These are phyloP conservation scores for Scophthalmus maximus DNA, from an alignment of 2,113 vertebrate species.

Conservation along the genomic window DNA sequence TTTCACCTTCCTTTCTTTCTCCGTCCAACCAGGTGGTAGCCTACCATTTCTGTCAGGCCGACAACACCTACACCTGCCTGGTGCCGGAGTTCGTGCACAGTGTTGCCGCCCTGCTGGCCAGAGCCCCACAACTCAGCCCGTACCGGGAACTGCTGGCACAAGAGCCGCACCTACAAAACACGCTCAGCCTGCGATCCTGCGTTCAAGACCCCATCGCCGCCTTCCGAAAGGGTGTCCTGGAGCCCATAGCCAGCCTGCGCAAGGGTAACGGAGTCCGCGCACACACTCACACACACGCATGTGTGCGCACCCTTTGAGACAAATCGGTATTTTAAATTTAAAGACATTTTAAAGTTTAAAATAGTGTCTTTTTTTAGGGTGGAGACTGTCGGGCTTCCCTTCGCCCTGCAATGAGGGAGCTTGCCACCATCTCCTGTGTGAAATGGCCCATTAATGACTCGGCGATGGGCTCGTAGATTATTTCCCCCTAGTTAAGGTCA, in stretches of 20 bases:
- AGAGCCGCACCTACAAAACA: constrained; percentile 92
- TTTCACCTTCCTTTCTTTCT: no score
- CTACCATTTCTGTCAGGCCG: constrained; percentile 98
- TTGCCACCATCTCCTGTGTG: constrained; percentile 38
- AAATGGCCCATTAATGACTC: constrained; percentile 57
- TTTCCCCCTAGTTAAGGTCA: constrained; percentile 63
- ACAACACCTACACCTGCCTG: constrained; percentile 98
- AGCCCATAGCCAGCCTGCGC: constrained; percentile 88
- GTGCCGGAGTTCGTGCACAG: constrained; percentile 98
- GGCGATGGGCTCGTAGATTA: constrained; percentile 46
- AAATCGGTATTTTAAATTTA: constrained; percentile 54
- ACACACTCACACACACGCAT: constrained; percentile 25
- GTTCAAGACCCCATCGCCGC: constrained; percentile 94
- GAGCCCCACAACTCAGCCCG: constrained; percentile 85
- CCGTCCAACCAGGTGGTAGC: constrained; percentile 88
- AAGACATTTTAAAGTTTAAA: constrained; percentile 53
- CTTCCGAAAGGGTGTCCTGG: constrained; percentile 90
- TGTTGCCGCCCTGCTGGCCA: constrained; percentile 91
- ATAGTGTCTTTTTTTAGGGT: constrained; percentile 39
- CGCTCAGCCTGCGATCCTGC: constrained; percentile 94
- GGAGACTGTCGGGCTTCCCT: constrained; percentile 32
- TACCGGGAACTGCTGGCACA: constrained; percentile 91
- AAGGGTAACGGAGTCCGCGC: constrained; percentile 85
- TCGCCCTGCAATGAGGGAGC: constrained; percentile 25
- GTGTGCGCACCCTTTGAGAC: constrained; percentile 27